Evolutionary conservation across 1,140 invertebrate genomes (phyloP), one percentile per base, ranked within the genome.

Genomic region (Anagrus nilaparvatae): DNA sequence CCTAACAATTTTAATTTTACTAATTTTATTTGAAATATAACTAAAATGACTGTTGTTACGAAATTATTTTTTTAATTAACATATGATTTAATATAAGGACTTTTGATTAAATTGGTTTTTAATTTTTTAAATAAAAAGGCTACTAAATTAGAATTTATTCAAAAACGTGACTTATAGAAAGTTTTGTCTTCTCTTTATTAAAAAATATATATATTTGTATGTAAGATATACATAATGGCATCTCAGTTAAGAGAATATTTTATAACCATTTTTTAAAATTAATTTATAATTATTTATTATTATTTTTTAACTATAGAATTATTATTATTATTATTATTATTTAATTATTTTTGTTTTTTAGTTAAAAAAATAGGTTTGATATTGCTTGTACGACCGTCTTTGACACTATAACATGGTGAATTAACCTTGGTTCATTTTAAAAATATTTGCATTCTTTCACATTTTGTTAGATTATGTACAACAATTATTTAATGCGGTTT

Each of bases 141-240:
- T 32, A 25, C 3, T 23, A 40, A 5, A 27, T 2, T 30, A 23
- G 21, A 24, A 29, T 5, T 3, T 19, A 4, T 36, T 20, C 19
- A 38, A 14, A 32, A 17, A 46, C 44, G 38, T 46, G 34, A 32
- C 44, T 59, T 60, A 53, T 49, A 61, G 57, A 58, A 44, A 44
- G 48, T 50, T 60, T 61, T 54, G 34, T 46, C 60, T 63, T 62
- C 60, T 63, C 62, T 63, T 56, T 41, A 52, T 54, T 63, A 62
- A 59, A 60, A 61, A 63, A 63, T 63, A 61, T 62, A 63, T 60
- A 65, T 62, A 61, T 63, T 63, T 56, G 43, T 52, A 54, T 63
- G 61, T 60, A 60, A 61, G 61, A 63, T 63, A 61, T 62, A 63
- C 60, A 65, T 62, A 61, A 65, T 65, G 62, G 62, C 62, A 62